Percentiles rank a stretch among this genome's conserved stretches.
phyloP scores from a whole-genome alignment of 2,113 vertebrate species.

The Festucalex cinctus region DNA sequence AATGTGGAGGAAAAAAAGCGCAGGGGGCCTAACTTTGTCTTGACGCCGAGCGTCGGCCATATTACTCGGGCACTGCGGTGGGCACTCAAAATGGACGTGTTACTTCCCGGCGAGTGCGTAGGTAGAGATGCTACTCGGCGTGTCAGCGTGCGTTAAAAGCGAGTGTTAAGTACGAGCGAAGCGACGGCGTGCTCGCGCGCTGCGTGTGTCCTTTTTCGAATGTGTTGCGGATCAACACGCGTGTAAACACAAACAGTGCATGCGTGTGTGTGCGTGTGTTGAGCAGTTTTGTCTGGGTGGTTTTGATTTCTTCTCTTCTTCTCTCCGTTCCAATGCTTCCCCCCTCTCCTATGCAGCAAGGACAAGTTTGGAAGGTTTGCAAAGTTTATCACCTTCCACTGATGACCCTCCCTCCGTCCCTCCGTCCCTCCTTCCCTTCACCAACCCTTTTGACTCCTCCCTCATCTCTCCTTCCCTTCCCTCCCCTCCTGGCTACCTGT shows the following conservation, averaged over 20 bases:
- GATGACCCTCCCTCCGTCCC: slow-evolving; percentile 69
- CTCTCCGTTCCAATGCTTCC: slow-evolving; percentile 99
- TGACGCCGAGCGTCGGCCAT: slow-evolving; percentile 4
- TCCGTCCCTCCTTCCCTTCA: slow-evolving; percentile 14
- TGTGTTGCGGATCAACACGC: slow-evolving; percentile 29
- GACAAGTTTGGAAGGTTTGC: slow-evolving; percentile 99
- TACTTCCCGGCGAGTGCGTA: slow-evolving; percentile 19
- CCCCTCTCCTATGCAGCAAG: slow-evolving; percentile 90
- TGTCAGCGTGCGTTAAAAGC: slow-evolving; percentile 26
- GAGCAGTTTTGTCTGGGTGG: slow-evolving; percentile 62
- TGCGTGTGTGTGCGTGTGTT: slow-evolving; percentile 46
- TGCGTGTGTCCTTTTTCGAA: slow-evolving; percentile 34
- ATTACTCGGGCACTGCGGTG: slow-evolving; percentile 17
- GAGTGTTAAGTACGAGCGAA: slow-evolving; percentile 23
- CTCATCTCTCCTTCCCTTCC: slow-evolving; percentile 25
- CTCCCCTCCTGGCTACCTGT: slow-evolving; percentile 79
- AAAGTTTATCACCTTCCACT: slow-evolving; percentile 99
- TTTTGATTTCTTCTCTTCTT: slow-evolving; percentile 91
- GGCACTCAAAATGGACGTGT: slow-evolving; percentile 30
- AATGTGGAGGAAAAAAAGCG: neutral
- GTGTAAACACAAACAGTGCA: neutral
- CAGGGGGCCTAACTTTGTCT: slow-evolving; percentile 26
- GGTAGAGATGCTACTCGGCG: slow-evolving; percentile 23
- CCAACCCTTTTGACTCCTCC: neutral
- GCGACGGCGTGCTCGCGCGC: slow-evolving; percentile 25